phyloP scores from a whole-genome alignment of 2,113 vertebrate species.

The Tragelaphus scriptus region DNA sequence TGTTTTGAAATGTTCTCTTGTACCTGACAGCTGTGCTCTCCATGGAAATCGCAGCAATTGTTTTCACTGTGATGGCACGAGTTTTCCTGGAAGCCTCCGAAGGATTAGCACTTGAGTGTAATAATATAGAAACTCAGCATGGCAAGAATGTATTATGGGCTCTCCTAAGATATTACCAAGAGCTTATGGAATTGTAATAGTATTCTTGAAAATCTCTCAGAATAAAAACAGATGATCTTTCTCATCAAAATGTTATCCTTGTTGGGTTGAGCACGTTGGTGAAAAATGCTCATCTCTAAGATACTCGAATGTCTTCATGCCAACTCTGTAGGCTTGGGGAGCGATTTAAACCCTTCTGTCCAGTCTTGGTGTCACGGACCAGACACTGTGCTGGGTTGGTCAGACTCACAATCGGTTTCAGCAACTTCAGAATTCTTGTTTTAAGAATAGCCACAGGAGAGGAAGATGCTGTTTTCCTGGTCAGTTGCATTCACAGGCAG shows the following conservation, averaged over 20 bases:
- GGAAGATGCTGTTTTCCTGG: accelerated
- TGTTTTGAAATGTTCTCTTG: neutral
- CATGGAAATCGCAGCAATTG: neutral
- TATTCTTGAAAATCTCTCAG: neutral
- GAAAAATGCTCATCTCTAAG: neutral
- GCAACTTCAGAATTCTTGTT: neutral
- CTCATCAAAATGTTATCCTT: neutral
- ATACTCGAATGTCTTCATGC: neutral
- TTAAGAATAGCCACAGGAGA: neutral
- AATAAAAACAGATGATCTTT: constrained; percentile 38
- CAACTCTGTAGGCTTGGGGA: neutral
- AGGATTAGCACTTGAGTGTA: neutral
- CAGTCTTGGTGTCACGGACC: accelerated
- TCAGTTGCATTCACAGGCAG: neutral
- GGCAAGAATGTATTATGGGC: neutral
- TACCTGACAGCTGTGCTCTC: constrained; percentile 23
- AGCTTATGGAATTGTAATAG: neutral
- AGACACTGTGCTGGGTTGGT: neutral
- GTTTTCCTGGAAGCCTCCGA: neutral
- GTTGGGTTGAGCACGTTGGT: neutral
- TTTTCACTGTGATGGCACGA: neutral
- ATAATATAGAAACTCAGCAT: neutral
- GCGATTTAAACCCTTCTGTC: neutral
- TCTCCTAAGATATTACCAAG: neutral
- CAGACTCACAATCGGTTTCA: neutral